Evolutionary conservation across 2,797 vertebrate genomes (phyloP).

Genomic region (Mastacembelus armatus): DNA sequence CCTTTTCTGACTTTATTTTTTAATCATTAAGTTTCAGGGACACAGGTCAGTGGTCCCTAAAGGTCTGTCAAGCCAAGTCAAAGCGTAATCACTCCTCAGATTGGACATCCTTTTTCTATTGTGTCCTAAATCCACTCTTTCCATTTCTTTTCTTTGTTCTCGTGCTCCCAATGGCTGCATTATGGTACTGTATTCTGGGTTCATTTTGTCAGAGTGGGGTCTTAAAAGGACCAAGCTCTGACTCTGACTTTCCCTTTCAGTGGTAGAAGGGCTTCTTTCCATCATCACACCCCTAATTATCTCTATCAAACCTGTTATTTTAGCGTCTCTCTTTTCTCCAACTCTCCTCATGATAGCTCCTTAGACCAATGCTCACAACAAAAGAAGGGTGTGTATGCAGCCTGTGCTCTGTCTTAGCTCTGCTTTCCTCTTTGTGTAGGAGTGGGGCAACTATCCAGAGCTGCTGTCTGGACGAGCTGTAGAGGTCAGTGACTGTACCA

Average conservation of each 20-base stretch:
- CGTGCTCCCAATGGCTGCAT: conserved; percentile 34
- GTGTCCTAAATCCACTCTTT: conserved; percentile 51
- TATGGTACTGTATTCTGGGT: conserved; percentile 23
- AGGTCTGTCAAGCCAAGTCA: conserved; percentile 69
- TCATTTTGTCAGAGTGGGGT: conserved; percentile 44
- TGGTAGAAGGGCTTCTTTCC: conserved; percentile 43
- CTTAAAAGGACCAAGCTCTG: conserved; percentile 40
- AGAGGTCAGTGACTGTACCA: conserved; percentile 62
- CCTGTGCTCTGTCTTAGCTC: conserved; percentile 32
- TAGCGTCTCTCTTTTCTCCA: conserved; percentile 9
- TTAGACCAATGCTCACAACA: conserved; percentile 50
- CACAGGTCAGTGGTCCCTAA: conserved; percentile 52
- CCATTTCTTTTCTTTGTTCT: conserved; percentile 50
- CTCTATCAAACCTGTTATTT: conserved; percentile 34
- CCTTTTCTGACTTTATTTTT: conserved; percentile 43
- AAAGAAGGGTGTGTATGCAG: conserved; percentile 43
- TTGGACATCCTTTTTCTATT: conserved; percentile 55
- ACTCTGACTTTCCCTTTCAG: conserved; percentile 46
- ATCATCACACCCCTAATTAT: conserved; percentile 51
- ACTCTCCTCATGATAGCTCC: conserved; percentile 19
- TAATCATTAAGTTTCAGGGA: conserved; percentile 47
- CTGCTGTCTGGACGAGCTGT: conserved; percentile 75
- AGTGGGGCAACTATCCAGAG: conserved; percentile 68
- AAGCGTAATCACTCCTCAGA: conserved; percentile 70
- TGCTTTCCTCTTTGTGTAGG: conserved; percentile 51